Percentiles rank a stretch among this genome's conserved stretches.
phyloP scores from a whole-genome alignment of 2,888 invertebrate genomes.

The Helobdella robusta region DNA sequence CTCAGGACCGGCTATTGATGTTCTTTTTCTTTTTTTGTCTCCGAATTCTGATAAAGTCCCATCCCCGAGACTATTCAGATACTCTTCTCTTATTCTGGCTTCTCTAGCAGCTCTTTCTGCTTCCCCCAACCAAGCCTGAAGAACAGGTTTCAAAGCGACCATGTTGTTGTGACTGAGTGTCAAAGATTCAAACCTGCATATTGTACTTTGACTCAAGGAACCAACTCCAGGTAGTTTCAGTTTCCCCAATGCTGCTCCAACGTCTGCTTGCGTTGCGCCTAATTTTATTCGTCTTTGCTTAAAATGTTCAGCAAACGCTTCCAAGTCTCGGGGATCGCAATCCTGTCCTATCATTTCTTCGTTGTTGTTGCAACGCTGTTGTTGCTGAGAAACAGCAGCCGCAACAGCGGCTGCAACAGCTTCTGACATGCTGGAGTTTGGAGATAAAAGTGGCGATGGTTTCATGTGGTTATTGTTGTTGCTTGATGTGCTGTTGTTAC shows the following conservation, averaged over 20 bases:
- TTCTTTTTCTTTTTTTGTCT: slow-evolving; percentile 94
- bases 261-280: slow-evolving; percentile 95
- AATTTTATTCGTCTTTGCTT: slow-evolving; percentile 97
- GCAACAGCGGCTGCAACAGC: slow-evolving; percentile 9
- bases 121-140: slow-evolving; percentile 95
- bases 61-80: slow-evolving; percentile 43
- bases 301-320: slow-evolving; percentile 96
- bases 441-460: slow-evolving; percentile 10
- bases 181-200: slow-evolving; percentile 95
- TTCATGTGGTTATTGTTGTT: too few relatives aligned
- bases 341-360: slow-evolving; percentile 45
- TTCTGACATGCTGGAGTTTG: slow-evolving; percentile 7
- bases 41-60: slow-evolving; percentile 24
- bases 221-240: slow-evolving; percentile 98
- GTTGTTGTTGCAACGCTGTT: too few relatives aligned
- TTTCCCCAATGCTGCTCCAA: slow-evolving; percentile 93
- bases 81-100: slow-evolving; percentile 26
- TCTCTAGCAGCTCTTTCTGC: slow-evolving; percentile 57
- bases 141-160: slow-evolving; percentile 96
- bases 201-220: slow-evolving; percentile 93
- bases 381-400: slow-evolving; percentile 47
- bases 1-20: slow-evolving; percentile 96
- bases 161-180: slow-evolving; percentile 99
- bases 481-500: slow-evolving; percentile 7
- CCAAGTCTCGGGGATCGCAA: slow-evolving; percentile 70